Evolutionary conservation across 2,888 invertebrate genomes (phyloP).

Genomic region (Pycnomerus fuliginosus): DNA sequence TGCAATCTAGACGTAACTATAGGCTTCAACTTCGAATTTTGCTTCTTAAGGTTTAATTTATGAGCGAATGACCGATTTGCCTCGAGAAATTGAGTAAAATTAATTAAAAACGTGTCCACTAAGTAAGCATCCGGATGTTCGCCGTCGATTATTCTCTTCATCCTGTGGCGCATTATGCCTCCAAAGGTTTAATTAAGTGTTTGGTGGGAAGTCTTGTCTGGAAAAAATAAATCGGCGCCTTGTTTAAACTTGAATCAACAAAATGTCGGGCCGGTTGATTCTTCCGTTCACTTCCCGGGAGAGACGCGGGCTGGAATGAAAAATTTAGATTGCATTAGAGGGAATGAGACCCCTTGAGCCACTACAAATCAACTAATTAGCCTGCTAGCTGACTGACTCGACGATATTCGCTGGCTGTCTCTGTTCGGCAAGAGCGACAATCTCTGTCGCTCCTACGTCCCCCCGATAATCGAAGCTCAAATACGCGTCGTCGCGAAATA

Average conservation of each 20-base stretch:
- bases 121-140: too few relatives aligned
- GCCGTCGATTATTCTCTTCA: too few relatives aligned
- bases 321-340: constrained; percentile 57
- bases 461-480: constrained; percentile 20
- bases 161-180: too few relatives aligned
- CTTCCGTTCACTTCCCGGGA: constrained; percentile 46
- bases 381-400: constrained; percentile 46
- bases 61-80: too few relatives aligned
- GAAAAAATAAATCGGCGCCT: background rate
- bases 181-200: too few relatives aligned
- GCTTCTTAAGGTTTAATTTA: too few relatives aligned
- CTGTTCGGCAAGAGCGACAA: constrained; percentile 27
- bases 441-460: constrained; percentile 22
- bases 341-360: constrained; percentile 53
- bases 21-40: too few relatives aligned
- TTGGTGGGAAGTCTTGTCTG: too few relatives aligned
- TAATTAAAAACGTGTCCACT: too few relatives aligned
- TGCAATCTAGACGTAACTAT: too few relatives aligned
- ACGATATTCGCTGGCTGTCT: constrained; percentile 27
- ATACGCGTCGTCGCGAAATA: constrained; percentile 20
- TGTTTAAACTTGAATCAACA: constrained; percentile 19
- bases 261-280: constrained; percentile 35
- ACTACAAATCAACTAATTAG: constrained; percentile 58
- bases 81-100: too few relatives aligned
- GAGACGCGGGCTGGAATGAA: constrained; percentile 50